Conservation (phyloP, 1,140 invertebrate genomes). For the Onthophagus taurus region DNA sequence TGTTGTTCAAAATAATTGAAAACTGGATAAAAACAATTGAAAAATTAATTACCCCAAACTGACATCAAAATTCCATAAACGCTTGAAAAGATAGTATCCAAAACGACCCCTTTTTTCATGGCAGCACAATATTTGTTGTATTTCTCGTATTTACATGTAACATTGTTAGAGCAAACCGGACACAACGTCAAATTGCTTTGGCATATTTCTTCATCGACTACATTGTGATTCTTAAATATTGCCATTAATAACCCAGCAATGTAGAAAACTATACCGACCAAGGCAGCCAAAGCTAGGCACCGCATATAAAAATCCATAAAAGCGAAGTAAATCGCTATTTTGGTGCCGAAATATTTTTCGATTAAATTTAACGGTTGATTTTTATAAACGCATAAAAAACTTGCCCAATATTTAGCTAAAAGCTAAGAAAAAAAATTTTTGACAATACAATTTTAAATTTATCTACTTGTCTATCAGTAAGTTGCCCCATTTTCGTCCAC, state of each 20-base stretch:
- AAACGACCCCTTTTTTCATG: constrained; percentile 72
- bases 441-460: neutral
- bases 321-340: constrained; percentile 37
- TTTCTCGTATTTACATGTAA: neutral
- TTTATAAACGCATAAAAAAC: constrained; percentile 44
- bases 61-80: constrained; percentile 93
- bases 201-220: constrained; percentile 1
- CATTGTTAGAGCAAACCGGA: neutral
- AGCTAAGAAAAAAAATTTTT: constrained; percentile 19
- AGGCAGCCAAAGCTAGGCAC: constrained; percentile 45
- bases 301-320: constrained; percentile 46
- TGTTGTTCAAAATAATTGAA: too few relatives aligned
- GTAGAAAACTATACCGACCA: constrained; percentile 37
- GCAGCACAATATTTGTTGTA: constrained; percentile 19
- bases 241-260: constrained; percentile 4
- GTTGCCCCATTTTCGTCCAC: constrained; percentile 33
- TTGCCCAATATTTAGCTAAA: constrained; percentile 30
- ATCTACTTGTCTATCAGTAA: constrained; percentile 32
- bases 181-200: constrained; percentile 1
- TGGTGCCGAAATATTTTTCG: constrained; percentile 36
- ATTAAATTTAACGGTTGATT: constrained; percentile 32
- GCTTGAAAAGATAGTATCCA: constrained; percentile 89
- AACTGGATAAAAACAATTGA: too few relatives aligned
- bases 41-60: constrained; percentile 80
- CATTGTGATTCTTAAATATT: neutral